phyloP scores from a whole-genome alignment of 2,888 invertebrate species.

The Gymnosoma rotundatum region DNA sequence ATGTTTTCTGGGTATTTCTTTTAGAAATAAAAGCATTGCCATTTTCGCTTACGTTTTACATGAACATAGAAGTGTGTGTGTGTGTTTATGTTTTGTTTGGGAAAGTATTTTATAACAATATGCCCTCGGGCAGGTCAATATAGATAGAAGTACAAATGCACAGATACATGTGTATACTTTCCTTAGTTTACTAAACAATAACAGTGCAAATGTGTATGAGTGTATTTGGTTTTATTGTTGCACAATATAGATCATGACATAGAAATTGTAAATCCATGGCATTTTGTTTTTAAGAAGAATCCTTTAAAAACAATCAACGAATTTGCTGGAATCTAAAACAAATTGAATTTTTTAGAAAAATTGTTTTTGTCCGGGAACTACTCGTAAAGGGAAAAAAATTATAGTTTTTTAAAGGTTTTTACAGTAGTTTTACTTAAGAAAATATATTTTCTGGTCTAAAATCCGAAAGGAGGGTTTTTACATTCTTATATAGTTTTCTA shows the following conservation, averaged over 20 bases:
- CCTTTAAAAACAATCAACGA: background rate
- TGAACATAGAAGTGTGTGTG: background rate
- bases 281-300: slow-evolving; percentile 1
- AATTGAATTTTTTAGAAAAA: background rate
- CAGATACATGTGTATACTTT: slow-evolving; percentile 26
- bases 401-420: too few relatives aligned
- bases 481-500: too few relatives aligned
- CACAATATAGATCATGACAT: slow-evolving; percentile 41
- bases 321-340: background rate
- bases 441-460: too few relatives aligned
- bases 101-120: slow-evolving; percentile 63
- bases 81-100: slow-evolving; percentile 26
- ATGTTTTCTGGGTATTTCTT: background rate
- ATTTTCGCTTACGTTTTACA: background rate
- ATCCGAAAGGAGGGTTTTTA: too few relatives aligned
- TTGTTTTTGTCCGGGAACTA: background rate
- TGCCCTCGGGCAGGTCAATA: slow-evolving; percentile 61
- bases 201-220: slow-evolving; percentile 13
- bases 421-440: too few relatives aligned
- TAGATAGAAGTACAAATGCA: slow-evolving; percentile 39
- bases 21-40: background rate
- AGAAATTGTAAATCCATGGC: slow-evolving; percentile 15
- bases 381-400: too few relatives aligned
- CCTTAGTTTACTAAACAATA: slow-evolving; percentile 39
- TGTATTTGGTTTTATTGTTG: slow-evolving; percentile 19